Conservation (phyloP, 2,113 vertebrate species). For the Dipodomys merriami region DNA sequence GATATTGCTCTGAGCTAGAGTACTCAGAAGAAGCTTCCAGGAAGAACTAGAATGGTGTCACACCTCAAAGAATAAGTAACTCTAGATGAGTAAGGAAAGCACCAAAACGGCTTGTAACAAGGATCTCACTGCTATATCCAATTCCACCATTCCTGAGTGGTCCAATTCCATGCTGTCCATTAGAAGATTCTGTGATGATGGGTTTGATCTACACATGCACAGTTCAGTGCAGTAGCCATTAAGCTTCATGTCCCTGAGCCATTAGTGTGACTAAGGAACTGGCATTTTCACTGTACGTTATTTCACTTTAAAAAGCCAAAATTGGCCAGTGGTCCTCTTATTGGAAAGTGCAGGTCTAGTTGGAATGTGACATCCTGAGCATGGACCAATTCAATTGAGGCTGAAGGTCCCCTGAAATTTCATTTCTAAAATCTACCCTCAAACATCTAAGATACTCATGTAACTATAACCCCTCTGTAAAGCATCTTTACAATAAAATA, state of each 20-base stretch:
- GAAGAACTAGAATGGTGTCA: constrained; percentile 26
- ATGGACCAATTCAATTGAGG: constrained; percentile 33
- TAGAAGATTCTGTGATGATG: not conserved
- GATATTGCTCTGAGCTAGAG: not conserved
- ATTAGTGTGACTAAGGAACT: constrained; percentile 23
- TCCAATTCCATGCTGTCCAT: not conserved
- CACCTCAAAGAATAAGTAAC: not conserved
- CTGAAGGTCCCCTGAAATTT: constrained; percentile 29
- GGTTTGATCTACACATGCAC: not conserved
- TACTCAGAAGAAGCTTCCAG: not conserved
- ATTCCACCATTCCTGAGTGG: not conserved
- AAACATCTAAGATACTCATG: not conserved
- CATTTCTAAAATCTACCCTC: constrained; percentile 4
- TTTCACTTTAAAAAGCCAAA: constrained; percentile 11
- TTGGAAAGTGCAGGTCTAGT: not conserved
- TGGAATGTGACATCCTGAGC: not conserved
- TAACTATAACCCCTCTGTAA: no score
- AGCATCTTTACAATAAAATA: no score
- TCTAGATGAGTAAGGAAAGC: not conserved
- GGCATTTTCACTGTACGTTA: constrained; percentile 13
- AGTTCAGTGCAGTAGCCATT: not conserved
- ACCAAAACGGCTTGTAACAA: not conserved
- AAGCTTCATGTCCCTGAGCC: not conserved
- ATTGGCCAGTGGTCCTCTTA: not conserved
- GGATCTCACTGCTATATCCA: not conserved